Evolutionary conservation across 2,113 vertebrate species (phyloP), one percentile per base, ranked within the genome.

Genomic region (Tiliqua scincoides): DNA sequence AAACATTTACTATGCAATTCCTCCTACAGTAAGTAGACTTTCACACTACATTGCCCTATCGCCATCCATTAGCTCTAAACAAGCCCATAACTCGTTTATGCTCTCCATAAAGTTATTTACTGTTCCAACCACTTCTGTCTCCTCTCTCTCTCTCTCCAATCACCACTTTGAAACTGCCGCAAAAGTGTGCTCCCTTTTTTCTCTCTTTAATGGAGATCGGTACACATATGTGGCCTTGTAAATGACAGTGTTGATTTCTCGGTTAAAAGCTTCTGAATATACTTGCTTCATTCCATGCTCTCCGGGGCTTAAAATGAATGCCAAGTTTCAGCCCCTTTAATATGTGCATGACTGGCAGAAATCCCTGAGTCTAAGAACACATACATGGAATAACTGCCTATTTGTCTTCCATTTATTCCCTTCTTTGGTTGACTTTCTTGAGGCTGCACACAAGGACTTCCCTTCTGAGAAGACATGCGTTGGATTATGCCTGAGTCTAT

Each of bases 21-120:
- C 52, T 68, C 83, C 82, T 84, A 82, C 8, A 0, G 14, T 0
- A 5, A 0, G 14, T 0, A 5, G 20, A 18, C 89, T 92, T 88
- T 87, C 68, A 74, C 35, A 71, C 79, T 77, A 88, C 73, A 2
- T 88, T 84, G 93, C 81, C 85, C 84, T 83, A 84, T 37, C 35
- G 74, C 23, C 17, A 88, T 81, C n/a, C 87, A 86, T 91, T 90
- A 88, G 15, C 12, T 37, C 89, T 90, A 93, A 93, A 85, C 59
- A 90, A 93, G 75, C 3, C 80, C 78, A 43, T 88, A 88, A 91
- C 25, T 86, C 87, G 63, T 90, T 94, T 91, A 91, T 82, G 62
- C 43, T 89, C 62, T 79, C 79, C 27, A 89, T 87, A 52, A 93
- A 86, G 71, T n/a, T 85, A 18, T 90, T 93, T 90, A 89, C 77